These are phyloP conservation scores for Natrix natrix DNA, from an alignment of 2,797 vertebrate genomes.

Conservation along the genomic window DNA sequence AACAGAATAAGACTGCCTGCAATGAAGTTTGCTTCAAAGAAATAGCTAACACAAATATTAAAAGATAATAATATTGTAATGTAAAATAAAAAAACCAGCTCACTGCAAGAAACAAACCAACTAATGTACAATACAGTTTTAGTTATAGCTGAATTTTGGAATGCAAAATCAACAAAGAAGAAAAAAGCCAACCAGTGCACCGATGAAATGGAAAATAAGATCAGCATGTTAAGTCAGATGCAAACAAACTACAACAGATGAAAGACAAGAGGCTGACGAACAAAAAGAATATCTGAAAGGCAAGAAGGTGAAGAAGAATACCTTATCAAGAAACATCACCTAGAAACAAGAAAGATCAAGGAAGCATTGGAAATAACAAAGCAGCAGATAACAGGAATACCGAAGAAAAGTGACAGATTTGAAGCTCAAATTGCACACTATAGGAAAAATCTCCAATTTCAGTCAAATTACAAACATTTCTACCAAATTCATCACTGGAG, in stretches of 20 bases:
- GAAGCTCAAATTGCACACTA: not conserved
- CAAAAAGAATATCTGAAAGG: not conserved
- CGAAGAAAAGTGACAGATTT: not conserved
- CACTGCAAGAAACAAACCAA: not conserved
- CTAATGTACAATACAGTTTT: not conserved
- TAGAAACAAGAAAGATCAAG: not conserved
- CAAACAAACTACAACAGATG: not conserved
- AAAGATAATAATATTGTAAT: not conserved
- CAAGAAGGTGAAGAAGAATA: not conserved
- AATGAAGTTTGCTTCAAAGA: slow-evolving; percentile 7
- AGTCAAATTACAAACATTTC: not conserved
- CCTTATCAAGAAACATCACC: not conserved
- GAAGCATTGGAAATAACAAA: not conserved
- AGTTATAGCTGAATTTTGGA: not conserved
- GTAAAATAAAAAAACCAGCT: not conserved
- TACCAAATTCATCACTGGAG: not conserved
- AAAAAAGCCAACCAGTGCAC: not conserved
- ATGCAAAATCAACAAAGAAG: not conserved
- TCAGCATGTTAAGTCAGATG: not conserved
- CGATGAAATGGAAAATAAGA: not conserved
- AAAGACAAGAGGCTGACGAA: not conserved
- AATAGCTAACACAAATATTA: not conserved
- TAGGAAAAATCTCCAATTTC: not conserved
- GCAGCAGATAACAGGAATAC: not conserved
- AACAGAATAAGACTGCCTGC: not conserved